These are phyloP conservation scores for Pseudachorutes palmiensis DNA, from an alignment of 1,140 invertebrate species.

Conservation along the genomic window DNA sequence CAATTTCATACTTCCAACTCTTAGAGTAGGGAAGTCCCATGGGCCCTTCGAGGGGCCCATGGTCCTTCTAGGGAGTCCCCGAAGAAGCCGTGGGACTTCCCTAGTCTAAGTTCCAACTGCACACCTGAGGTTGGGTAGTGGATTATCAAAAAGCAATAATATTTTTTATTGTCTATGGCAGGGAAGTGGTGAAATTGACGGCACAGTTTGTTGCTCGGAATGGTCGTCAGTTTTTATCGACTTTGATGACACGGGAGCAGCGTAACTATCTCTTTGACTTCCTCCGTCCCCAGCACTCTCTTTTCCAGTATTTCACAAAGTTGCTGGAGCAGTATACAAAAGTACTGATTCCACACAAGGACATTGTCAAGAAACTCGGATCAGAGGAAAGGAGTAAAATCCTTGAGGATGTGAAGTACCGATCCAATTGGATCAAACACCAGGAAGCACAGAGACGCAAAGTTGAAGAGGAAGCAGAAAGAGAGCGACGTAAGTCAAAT, in stretches of 20 bases:
- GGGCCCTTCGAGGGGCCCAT: too few species aligned
- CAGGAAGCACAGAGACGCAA: conserved; percentile 82
- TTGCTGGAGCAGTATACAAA: conserved; percentile 97
- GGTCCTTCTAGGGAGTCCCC: too few species aligned
- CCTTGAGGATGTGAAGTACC: conserved; percentile 83
- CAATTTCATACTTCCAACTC: too few species aligned
- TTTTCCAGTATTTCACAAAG: conserved; percentile 98
- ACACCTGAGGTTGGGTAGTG: too few species aligned
- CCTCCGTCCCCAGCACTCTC: conserved; percentile 91
- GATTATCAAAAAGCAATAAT: conserved; percentile 10
- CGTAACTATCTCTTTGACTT: conserved; percentile 99
- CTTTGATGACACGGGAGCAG: conserved; percentile 96
- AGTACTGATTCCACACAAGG: conserved; percentile 86
- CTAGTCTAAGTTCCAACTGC: too few species aligned
- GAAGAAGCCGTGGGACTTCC: too few species aligned
- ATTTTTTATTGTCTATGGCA: conserved; percentile 44
- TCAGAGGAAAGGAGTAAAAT: conserved; percentile 72
- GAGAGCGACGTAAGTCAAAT: conserved; percentile 62
- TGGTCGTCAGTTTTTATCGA: conserved; percentile 94
- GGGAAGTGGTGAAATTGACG: conserved; percentile 94
- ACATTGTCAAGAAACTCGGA: conserved; percentile 68
- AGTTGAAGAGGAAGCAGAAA: conserved; percentile 89
- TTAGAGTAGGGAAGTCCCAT: too few species aligned
- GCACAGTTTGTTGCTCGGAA: conserved; percentile 98
- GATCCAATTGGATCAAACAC: conserved; percentile 92